Base-by-base conservation (phyloP, 2,888 invertebrate species). In the Chrysolina oricalcia region DNA sequence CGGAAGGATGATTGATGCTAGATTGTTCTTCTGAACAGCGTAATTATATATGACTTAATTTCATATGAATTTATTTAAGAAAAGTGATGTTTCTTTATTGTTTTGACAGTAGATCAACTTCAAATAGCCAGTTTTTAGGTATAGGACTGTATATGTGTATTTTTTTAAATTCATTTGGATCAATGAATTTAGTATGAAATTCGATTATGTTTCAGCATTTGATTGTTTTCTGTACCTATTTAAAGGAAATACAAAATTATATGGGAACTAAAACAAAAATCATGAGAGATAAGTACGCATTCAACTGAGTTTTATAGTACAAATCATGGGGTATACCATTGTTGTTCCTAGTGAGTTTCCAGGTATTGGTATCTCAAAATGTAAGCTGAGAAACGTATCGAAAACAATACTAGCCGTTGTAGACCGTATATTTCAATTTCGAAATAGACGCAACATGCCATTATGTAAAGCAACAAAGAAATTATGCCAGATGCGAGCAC, bases 1-100 rank as follows among this genome's bases (percentile, higher is more conserved):
- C 83, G 97, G 97, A 81, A 92, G 97, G 84, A 94, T 94, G 74
- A 95, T 98, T 81, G 96, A 96, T 86, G 97, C 97, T 81, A 93
- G 94, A 83, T 93, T 93, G 88, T 95, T 94, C 89, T 93, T 91
- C 82, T 86, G 84, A 81, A 63, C 40, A 56, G 63, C 21, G n/a
- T 27, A 50, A 48, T 40, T 46, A 17, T 59, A 8, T 1, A 35
- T 59, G 59, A 13, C 27, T 35, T 15, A n/a, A 21, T 17, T 63
- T 46, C 27, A 19, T 46, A 59, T 43, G 6, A 15, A 17, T 50
- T 50, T 50, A 27, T 46, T 46, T 46, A 46, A 35, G 15, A n/a
- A 56, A 56, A 35, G 15, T 35, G 48, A 46, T 53, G 56, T 59
- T 59, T 59, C 35, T 59, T 59, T 23, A n/a, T 6, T 59, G 27